These are phyloP conservation scores for Bombus fervidus DNA, from an alignment of 1,140 invertebrate genomes.

Conservation along the genomic window DNA sequence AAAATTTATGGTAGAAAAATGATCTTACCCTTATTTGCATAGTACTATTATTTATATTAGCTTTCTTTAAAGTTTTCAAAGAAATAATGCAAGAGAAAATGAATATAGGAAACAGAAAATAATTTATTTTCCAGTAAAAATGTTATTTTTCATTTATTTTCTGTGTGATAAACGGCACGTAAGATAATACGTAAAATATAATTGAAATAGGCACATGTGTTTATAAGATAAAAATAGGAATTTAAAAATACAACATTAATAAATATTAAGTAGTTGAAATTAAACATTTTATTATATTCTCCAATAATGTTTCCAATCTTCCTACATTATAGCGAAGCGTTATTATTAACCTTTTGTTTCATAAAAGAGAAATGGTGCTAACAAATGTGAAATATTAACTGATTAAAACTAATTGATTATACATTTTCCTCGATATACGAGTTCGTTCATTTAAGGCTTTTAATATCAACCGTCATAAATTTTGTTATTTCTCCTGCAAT, in stretches of 20 bases:
- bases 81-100: no score
- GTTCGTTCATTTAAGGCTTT: slow-evolving; percentile 14
- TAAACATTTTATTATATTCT: not conserved
- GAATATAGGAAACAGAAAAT: no score
- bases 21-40: no score
- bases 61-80: no score
- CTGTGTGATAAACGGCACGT: no score
- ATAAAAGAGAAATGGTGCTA: not conserved
- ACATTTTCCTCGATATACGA: not conserved
- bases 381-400: slow-evolving; percentile 17
- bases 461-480: not conserved
- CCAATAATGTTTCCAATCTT: not conserved
- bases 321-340: not conserved
- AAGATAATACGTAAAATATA: no score
- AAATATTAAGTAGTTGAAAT: not conserved
- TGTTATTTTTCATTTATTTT: no score
- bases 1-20: no score
- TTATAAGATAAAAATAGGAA: no score
- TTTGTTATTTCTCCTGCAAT: not conserved
- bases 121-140: no score
- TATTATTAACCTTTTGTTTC: slow-evolving; percentile 5
- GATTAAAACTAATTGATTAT: slow-evolving; percentile 25
- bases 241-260: not conserved
- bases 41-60: no score
- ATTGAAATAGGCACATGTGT: no score